These are phyloP conservation scores for Mesochorus sp. DNA, from an alignment of 2,888 invertebrate genomes.

Conservation along the genomic window DNA sequence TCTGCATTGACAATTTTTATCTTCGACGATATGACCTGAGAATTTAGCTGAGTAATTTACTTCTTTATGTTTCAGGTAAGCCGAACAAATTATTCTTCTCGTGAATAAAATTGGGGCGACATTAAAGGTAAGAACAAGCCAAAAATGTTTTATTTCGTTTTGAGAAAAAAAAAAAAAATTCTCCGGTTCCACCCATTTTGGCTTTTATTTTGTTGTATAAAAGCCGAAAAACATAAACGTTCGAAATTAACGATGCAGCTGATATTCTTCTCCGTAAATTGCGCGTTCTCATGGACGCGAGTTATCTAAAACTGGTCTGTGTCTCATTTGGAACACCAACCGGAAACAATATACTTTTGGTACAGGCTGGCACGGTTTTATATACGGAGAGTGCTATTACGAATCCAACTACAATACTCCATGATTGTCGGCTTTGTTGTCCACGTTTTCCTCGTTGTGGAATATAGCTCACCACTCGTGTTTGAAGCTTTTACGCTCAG, in stretches of 20 bases:
- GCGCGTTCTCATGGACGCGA: constrained; percentile 11
- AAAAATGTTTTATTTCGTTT: too few species aligned
- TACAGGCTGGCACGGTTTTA: constrained; percentile 16
- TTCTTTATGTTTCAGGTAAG: constrained; percentile 71
- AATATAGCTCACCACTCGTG: constrained; percentile 4
- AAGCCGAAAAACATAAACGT: neutral
- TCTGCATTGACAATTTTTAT: too few species aligned
- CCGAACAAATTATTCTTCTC: constrained; percentile 6
- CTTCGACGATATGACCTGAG: too few species aligned
- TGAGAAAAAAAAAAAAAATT: neutral
- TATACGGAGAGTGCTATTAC: constrained; percentile 25
- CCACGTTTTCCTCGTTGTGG: neutral
- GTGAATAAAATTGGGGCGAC: too few species aligned
- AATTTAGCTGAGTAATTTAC: too few species aligned
- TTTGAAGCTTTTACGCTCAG: constrained; percentile 6
- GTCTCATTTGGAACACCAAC: constrained; percentile 43
- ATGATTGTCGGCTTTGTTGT: constrained; percentile 22
- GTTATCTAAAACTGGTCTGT: constrained; percentile 20
- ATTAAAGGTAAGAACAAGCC: too few species aligned
- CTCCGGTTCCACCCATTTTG: too few species aligned
- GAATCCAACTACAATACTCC: constrained; percentile 11
- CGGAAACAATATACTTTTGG: constrained; percentile 47
- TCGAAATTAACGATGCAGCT: constrained; percentile 7
- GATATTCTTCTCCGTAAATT: neutral
- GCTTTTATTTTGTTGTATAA: too few species aligned